phyloP scores from a whole-genome alignment of 2,113 vertebrate species.

The Lethenteron camtschaticum region DNA sequence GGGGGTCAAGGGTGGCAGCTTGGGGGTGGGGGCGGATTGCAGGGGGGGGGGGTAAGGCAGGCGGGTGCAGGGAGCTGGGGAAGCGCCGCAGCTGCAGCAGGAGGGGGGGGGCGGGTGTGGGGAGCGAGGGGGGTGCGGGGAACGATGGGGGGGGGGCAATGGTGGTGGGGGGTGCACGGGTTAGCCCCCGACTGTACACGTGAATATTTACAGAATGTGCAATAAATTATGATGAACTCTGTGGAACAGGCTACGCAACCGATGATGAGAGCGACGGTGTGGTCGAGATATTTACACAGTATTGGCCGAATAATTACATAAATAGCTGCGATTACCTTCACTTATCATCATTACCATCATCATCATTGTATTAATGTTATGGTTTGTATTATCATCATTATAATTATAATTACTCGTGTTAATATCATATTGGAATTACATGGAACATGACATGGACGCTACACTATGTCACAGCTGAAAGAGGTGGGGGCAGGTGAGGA shows the following conservation, averaged over 20 bases:
- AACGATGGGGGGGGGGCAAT: background rate
- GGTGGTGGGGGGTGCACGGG: background rate
- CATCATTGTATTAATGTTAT: too few species aligned
- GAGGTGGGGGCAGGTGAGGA: too few species aligned
- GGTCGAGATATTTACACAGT: background rate
- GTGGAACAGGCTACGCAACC: background rate
- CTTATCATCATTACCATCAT: too few species aligned
- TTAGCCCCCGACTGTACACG: background rate
- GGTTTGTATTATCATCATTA: too few species aligned
- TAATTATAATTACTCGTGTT: too few species aligned
- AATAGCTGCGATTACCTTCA: slow-evolving; percentile 4
- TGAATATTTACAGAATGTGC: slow-evolving; percentile 5
- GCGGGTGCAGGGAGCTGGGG: background rate
- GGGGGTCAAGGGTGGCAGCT: background rate
- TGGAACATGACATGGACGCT: too few species aligned
- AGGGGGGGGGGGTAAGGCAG: background rate
- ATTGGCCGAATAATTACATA: slow-evolving; percentile 4
- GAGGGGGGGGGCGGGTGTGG: background rate
- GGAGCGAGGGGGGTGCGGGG: background rate
- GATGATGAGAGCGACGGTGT: background rate
- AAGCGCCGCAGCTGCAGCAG: background rate
- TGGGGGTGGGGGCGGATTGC: background rate
- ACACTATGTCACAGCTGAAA: too few species aligned
- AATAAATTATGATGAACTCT: slow-evolving; percentile 1
- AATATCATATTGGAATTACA: too few species aligned